Evolutionary conservation across 2,797 vertebrate species (phyloP), one percentile per base, ranked within the genome.

Genomic region (Lepus oiostolus): DNA sequence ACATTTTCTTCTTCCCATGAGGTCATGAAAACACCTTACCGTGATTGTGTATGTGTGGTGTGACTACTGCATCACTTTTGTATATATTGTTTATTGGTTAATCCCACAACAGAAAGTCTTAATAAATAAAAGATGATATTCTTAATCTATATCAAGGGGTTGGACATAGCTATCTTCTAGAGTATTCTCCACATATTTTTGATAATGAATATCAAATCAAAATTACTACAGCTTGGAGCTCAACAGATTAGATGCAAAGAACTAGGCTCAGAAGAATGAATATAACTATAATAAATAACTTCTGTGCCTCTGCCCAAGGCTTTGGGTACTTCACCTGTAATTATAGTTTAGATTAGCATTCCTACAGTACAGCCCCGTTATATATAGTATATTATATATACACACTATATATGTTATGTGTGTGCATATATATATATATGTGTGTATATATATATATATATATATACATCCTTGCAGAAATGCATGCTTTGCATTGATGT

Each of bases 101-200:
- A 88, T 70, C 42, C 42, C 24, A 32, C 7, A 86, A 85, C 4
- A 87, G 54, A n/a, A 79, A 79, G 42, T 80, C 63, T 81, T 84
- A 87, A 84, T 32, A 54, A 85, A 38, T n/a, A 71, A 85, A 81
- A 54, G 3, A 24, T 87, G 68, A 52, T 16, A 52, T 82, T 79
- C 32, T 58, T 84, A 52, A 12, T 35, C 3, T 60, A 50, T 32
- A 21, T 75, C 26, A 90, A 77, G n/a, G 62, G 30, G 26, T 76
- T 62, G 26, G 86, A 79, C 7, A 83, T 19, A 60, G 47, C 30
- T 90, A 76, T 85, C 5, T 83, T 35, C 52, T 35, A 79, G 85
- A 47, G 77, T 58, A 80, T 60, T 90, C 70, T 85, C 10, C 76
- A 82, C 86, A 85, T 28, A 90, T 50, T 63, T 30, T 89, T 47